A percentile compares a stretch with the other conserved stretches of the same genome.
These are phyloP conservation scores for Zaprionus davidi DNA, from an alignment of 1,140 invertebrate species.

Conservation along the genomic window DNA sequence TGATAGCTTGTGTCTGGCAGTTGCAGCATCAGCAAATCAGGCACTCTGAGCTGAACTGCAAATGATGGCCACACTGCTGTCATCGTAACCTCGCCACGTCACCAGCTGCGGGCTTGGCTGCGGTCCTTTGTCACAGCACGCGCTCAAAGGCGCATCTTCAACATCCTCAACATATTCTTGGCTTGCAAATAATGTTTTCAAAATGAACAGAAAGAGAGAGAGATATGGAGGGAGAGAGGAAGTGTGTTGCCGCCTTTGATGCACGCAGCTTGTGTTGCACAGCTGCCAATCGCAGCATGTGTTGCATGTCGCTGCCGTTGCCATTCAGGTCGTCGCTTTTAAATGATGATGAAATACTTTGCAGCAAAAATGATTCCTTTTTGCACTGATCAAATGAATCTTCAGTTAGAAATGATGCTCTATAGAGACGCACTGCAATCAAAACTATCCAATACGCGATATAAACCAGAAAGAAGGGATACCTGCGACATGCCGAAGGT, in stretches of 20 bases:
- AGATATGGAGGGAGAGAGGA: no score
- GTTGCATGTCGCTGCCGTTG: not conserved
- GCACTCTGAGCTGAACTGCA: constrained; percentile 24
- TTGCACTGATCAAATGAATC: not conserved
- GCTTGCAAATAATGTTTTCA: constrained; percentile 54
- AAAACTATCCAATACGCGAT: no score
- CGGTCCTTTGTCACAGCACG: constrained; percentile 32
- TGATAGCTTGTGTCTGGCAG: constrained; percentile 9
- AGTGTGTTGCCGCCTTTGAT: not conserved
- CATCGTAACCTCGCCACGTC: not conserved
- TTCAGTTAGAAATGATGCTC: not conserved
- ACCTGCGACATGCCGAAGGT: no score
- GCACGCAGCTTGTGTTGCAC: constrained; percentile 18
- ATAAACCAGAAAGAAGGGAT: not conserved
- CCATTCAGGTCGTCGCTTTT: not conserved
- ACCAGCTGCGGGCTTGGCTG: constrained; percentile 6
- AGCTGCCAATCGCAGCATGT: constrained; percentile 43
- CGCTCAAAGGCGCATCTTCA: constrained; percentile 30
- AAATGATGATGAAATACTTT: not conserved
- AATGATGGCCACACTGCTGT: constrained; percentile 39
- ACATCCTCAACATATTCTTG: constrained; percentile 51
- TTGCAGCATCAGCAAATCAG: constrained; percentile 41
- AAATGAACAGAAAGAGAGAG: not conserved
- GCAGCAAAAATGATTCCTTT: not conserved
- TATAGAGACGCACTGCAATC: no score